phyloP scores from a whole-genome alignment of 1,140 invertebrate genomes.

The Zaprionus inermis region DNA sequence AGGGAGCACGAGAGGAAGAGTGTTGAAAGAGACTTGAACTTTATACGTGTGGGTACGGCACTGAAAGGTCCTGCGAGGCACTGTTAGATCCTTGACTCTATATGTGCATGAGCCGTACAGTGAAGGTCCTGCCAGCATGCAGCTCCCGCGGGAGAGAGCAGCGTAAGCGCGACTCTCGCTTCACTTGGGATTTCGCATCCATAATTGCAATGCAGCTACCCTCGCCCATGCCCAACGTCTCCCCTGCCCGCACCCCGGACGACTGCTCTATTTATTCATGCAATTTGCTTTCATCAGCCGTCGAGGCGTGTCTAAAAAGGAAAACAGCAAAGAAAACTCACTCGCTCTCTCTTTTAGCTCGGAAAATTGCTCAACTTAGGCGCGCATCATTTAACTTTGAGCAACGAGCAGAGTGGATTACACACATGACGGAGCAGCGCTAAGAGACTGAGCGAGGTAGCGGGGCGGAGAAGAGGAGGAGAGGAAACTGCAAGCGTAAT shows the following conservation, averaged over 20 bases:
- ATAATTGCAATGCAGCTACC: conserved; percentile 45
- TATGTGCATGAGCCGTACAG: too few species aligned
- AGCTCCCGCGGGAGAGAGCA: neutral
- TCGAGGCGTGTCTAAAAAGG: conserved; percentile 50
- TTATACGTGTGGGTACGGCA: too few species aligned
- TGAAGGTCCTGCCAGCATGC: too few species aligned
- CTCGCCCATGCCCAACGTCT: conserved; percentile 24
- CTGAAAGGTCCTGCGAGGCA: too few species aligned
- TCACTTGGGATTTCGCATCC: conserved; percentile 24
- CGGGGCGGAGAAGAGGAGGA: too few species aligned
- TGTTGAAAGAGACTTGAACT: too few species aligned
- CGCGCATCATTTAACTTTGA: conserved; percentile 77
- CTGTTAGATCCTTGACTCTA: too few species aligned
- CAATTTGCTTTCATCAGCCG: conserved; percentile 68
- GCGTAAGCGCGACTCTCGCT: neutral
- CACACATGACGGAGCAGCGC: conserved; percentile 70
- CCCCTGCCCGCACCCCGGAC: neutral
- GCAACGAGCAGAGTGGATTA: conserved; percentile 79
- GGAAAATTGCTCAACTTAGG: conserved; percentile 70
- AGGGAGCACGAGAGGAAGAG: too few species aligned
- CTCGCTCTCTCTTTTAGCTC: conserved; percentile 13
- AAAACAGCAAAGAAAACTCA: conserved; percentile 31
- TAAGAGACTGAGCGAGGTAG: neutral
- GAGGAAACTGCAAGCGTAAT: conserved; percentile 51
- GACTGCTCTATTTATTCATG: conserved; percentile 46